A percentile compares a stretch with the other conserved stretches of the same genome.
phyloP scores from a whole-genome alignment of 2,113 vertebrate species.

The Xenopus tropicalis region DNA sequence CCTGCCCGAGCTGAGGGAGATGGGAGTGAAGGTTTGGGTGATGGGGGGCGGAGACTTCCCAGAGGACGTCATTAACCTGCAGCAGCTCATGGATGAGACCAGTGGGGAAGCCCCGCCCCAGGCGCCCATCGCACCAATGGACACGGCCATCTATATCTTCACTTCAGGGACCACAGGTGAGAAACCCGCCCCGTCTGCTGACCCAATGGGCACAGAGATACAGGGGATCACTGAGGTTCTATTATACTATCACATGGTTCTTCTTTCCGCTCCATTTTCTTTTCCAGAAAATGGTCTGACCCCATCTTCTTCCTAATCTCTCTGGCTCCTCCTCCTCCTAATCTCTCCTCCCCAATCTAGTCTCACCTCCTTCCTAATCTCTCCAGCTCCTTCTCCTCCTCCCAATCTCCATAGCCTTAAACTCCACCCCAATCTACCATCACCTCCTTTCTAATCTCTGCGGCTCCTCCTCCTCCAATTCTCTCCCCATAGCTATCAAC shows the following conservation, averaged over 20 bases:
- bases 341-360: too few relatives aligned
- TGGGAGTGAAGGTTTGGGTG: conserved; percentile 50
- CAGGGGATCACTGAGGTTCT: accelerated
- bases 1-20: conserved; percentile 46
- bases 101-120: conserved; percentile 49
- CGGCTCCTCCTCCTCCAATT: too few relatives aligned
- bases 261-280: background rate
- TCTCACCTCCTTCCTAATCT: too few relatives aligned
- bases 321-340: too few relatives aligned
- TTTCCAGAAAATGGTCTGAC: background rate
- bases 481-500: too few relatives aligned
- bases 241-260: background rate
- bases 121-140: conserved; percentile 50
- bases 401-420: too few relatives aligned
- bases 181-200: background rate
- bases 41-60: conserved; percentile 50
- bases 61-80: conserved; percentile 21
- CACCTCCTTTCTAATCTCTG: too few relatives aligned
- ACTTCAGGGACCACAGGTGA: conserved; percentile 67
- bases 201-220: background rate
- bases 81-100: conserved; percentile 47
- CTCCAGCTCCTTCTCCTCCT: too few relatives aligned
- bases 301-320: too few relatives aligned
- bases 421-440: too few relatives aligned
- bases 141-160: conserved; percentile 69